Percentiles rank a stretch among this genome's conserved stretches.
phyloP scores from a whole-genome alignment of 2,888 invertebrate genomes.

The Invenusta paracnida region DNA sequence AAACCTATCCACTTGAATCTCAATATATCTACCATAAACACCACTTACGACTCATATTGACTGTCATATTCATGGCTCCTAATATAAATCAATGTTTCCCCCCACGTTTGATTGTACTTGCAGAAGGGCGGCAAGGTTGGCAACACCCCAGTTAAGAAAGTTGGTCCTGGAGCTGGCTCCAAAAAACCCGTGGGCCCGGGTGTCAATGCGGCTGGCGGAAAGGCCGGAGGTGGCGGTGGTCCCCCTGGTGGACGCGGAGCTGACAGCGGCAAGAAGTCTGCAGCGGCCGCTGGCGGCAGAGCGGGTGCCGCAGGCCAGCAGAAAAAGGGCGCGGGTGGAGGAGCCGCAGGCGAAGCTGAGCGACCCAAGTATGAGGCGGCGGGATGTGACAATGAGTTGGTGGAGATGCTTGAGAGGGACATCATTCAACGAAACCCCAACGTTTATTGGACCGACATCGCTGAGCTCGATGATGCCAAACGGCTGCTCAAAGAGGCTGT shows the following conservation, averaged over 20 bases:
- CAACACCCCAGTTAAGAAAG: no score
- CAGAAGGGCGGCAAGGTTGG: no score
- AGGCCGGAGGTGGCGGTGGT: not conserved
- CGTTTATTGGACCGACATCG: constrained; percentile 73
- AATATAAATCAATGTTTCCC: no score
- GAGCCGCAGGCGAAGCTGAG: constrained; percentile 41
- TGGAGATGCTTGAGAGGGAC: constrained; percentile 87
- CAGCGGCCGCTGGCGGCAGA: constrained; percentile 20
- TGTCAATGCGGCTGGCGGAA: not conserved
- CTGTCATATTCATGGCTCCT: no score
- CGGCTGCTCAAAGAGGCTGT: constrained; percentile 88
- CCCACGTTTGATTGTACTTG: no score
- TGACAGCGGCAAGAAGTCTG: constrained; percentile 47
- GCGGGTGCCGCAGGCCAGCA: constrained; percentile 42
- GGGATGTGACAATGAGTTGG: constrained; percentile 80
- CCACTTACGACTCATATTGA: no score
- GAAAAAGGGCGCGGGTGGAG: not conserved
- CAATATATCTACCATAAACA: no score
- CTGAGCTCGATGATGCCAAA: constrained; percentile 62
- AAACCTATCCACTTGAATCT: no score
- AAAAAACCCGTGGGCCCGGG: no score
- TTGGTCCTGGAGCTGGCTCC: no score
- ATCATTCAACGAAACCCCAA: constrained; percentile 94
- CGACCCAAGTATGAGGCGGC: constrained; percentile 76
- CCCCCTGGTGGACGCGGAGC: constrained; percentile 29